Percentiles rank a stretch among this genome's conserved stretches.
phyloP scores from a whole-genome alignment of 1,140 invertebrate species.

The Tyrophagus putrescentiae region DNA sequence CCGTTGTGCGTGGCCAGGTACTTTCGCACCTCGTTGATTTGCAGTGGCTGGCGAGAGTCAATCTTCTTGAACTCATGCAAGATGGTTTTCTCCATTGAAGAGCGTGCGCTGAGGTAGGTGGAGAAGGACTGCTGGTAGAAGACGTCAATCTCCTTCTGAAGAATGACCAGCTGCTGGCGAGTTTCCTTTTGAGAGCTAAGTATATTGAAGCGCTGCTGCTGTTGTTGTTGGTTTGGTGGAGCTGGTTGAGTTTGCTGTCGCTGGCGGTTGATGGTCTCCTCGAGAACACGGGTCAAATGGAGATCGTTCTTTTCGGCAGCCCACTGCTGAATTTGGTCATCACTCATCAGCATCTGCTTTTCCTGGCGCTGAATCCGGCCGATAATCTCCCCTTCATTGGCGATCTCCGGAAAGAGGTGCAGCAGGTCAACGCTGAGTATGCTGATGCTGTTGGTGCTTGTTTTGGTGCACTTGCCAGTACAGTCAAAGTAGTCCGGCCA shows the following conservation, averaged over 20 bases:
- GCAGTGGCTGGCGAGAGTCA: neutral
- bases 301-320: neutral
- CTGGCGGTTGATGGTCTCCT: neutral
- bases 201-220: neutral
- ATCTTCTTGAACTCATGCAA: neutral
- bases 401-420: neutral
- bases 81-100: neutral
- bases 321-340: neutral
- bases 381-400: neutral
- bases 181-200: neutral
- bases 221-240: too few relatives aligned
- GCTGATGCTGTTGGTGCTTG: neutral
- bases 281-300: neutral
- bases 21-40: neutral
- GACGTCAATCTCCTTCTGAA: neutral
- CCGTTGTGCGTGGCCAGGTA: neutral
- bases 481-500: too few relatives aligned
- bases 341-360: neutral
- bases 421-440: conserved; percentile 1
- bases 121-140: neutral
- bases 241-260: neutral
- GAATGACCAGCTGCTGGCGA: neutral
- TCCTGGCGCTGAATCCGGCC: neutral
- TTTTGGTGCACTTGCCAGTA: neutral
- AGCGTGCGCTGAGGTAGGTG: neutral